These are phyloP conservation scores for Ancistrus triradiatus DNA, from an alignment of 2,113 vertebrate genomes.

Conservation along the genomic window DNA sequence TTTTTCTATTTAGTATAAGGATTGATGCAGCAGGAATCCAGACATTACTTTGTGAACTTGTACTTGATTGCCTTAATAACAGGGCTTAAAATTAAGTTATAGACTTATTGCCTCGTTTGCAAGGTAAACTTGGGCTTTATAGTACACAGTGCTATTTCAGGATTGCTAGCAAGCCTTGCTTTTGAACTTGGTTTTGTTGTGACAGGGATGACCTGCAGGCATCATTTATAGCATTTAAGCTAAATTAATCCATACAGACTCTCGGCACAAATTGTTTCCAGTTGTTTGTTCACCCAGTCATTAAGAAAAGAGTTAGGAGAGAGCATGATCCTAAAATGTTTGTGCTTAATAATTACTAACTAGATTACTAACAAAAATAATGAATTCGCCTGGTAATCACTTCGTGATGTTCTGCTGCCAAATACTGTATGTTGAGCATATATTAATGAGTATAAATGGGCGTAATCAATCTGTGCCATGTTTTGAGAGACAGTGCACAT, in stretches of 20 bases:
- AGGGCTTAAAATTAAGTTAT: conserved; percentile 24
- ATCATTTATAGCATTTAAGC: neutral
- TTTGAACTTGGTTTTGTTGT: conserved; percentile 12
- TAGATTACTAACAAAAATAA: neutral
- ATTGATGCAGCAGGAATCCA: neutral
- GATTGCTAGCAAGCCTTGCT: neutral
- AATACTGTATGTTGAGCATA: neutral
- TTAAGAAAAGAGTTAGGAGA: conserved; percentile 9
- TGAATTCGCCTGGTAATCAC: neutral
- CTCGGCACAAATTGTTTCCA: conserved; percentile 21
- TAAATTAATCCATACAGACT: conserved; percentile 15
- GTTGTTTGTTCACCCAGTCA: conserved; percentile 18
- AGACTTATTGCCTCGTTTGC: neutral
- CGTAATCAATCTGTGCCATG: neutral
- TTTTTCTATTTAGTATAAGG: conserved; percentile 20
- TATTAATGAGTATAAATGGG: neutral
- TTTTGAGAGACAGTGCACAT: neutral
- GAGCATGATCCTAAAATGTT: neutral
- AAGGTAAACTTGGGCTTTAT: neutral
- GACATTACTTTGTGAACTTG: conserved; percentile 12
- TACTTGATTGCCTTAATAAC: conserved; percentile 11
- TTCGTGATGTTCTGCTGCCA: neutral
- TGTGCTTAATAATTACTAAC: neutral
- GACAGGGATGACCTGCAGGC: neutral
- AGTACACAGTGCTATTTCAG: neutral